These are phyloP conservation scores for Elmis aenea DNA, from an alignment of 2,888 invertebrate species.

Conservation along the genomic window DNA sequence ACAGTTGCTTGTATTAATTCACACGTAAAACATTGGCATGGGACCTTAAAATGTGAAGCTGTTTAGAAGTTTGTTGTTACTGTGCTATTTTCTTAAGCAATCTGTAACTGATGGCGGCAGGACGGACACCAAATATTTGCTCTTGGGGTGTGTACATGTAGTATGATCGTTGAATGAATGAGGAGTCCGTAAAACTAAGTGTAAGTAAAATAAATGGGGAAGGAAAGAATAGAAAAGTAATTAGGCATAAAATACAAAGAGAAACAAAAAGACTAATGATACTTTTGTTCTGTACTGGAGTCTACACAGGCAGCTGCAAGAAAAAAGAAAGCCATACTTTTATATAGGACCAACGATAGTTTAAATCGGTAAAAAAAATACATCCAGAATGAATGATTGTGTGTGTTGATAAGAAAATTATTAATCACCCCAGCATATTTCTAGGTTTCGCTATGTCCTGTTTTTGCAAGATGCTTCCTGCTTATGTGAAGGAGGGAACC, in stretches of 20 bases:
- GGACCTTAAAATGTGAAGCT: too few relatives aligned
- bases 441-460: slow-evolving; percentile 52
- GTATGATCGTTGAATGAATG: slow-evolving; percentile 28
- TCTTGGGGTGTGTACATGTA: slow-evolving; percentile 41
- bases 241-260: slow-evolving; percentile 11
- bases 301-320: slow-evolving; percentile 16
- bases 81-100: too few relatives aligned
- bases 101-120: neutral
- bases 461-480: slow-evolving; percentile 43
- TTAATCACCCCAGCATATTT: slow-evolving; percentile 61
- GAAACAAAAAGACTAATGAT: slow-evolving; percentile 32
- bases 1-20: neutral
- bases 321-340: slow-evolving; percentile 13
- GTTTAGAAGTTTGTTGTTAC: too few relatives aligned
- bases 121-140: slow-evolving; percentile 12
- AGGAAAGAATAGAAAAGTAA: slow-evolving; percentile 15
- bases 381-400: slow-evolving; percentile 46
- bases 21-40: too few relatives aligned
- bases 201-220: too few relatives aligned
- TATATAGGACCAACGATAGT: slow-evolving; percentile 14
- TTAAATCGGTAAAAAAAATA: slow-evolving; percentile 16
- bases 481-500: slow-evolving; percentile 34
- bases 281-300: slow-evolving; percentile 33
- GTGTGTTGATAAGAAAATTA: slow-evolving; percentile 52
- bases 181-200: slow-evolving; percentile 15